Conservation (phyloP, 2,113 vertebrate genomes). For the Oncorhynchus masou region DNA sequence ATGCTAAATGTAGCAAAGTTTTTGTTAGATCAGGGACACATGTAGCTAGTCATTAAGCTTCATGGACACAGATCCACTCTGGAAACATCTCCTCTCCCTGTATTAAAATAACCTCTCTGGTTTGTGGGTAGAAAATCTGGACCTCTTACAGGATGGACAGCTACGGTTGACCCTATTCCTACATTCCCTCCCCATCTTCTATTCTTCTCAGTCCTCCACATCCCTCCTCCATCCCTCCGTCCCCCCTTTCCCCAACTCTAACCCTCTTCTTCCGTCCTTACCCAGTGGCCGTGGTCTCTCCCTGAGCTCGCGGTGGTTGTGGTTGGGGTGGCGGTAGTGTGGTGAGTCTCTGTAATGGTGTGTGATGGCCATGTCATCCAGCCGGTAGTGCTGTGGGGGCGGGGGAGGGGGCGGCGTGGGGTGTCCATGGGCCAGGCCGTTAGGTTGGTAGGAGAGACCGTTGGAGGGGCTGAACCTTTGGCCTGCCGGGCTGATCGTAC, state of each 20-base stretch:
- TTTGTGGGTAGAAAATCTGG: no score
- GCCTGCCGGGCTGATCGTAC: conserved; percentile 92
- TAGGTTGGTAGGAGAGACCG: conserved; percentile 95
- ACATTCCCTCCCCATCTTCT: neutral
- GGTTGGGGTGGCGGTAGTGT: conserved; percentile 94
- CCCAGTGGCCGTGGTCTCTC: conserved; percentile 94
- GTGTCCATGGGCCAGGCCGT: conserved; percentile 94
- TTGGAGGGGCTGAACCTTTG: conserved; percentile 99
- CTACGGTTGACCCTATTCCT: conserved; percentile 4
- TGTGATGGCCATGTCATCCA: conserved; percentile 98
- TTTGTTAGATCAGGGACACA: no score
- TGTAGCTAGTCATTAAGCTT: no score
- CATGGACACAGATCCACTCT: neutral
- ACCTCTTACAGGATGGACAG: no score
- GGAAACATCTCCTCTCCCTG: conserved; percentile 37
- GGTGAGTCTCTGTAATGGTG: conserved; percentile 98
- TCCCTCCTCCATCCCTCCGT: neutral
- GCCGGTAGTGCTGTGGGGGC: conserved; percentile 92
- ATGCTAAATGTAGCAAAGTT: no score
- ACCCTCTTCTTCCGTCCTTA: conserved; percentile 42
- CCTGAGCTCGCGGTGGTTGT: conserved; percentile 96
- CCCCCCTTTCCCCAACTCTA: neutral
- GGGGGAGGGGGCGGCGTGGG: conserved; percentile 81
- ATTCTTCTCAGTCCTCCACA: no score
- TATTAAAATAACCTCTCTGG: neutral